Base-by-base conservation (phyloP, 2,113 vertebrate genomes). In the Brachyhypopomus gauderio region DNA sequence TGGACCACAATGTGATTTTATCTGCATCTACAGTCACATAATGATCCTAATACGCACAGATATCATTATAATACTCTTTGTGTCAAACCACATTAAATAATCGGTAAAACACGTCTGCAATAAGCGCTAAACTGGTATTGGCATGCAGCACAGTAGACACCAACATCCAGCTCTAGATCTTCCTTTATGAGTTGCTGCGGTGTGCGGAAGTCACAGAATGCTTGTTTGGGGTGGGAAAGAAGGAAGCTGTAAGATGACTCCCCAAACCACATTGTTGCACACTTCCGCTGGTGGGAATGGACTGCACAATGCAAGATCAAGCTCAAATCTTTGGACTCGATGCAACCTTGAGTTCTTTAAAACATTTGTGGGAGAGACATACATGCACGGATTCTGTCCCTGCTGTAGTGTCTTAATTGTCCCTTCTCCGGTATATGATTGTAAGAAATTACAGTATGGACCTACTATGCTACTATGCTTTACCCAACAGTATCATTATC, bases 211-310 rank as follows among this genome's bases (percentile, higher is more conserved):
- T 55, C 12, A 56, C 38, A 9, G 22, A 64, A 27, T 41, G 55
- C 55, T 79, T 52, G 25, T 45, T 41, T 2, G 8, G 66, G 66
- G 59, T 17, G 27, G 12, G 9, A 34, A 62, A 19, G 27, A n/a
- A n/a, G 22, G 56, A 71, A 79, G 34, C 3, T 19, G 34, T 62
- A 45, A 14, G 16, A 58, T 79, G 60, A 62, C 60, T 48, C 22
- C 20, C 59, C 67, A 45, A 9, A 59, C 22, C 36, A 27, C 17
- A 30, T 27, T 38, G 20, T 45, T 78, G 45, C 63, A 56, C 3
- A 60, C 52, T 79, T 69, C 63, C 63, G 58, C 58, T 79, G 45
- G 23, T 72, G n/a, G 8, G 20, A 23, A 3, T 79, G 34, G 36
- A 34, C 16, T 45, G 27, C 20, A 67, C 45, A 67, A 17, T 78